Conservation (phyloP, 2,888 invertebrate species). For the Tipula vernalis region DNA sequence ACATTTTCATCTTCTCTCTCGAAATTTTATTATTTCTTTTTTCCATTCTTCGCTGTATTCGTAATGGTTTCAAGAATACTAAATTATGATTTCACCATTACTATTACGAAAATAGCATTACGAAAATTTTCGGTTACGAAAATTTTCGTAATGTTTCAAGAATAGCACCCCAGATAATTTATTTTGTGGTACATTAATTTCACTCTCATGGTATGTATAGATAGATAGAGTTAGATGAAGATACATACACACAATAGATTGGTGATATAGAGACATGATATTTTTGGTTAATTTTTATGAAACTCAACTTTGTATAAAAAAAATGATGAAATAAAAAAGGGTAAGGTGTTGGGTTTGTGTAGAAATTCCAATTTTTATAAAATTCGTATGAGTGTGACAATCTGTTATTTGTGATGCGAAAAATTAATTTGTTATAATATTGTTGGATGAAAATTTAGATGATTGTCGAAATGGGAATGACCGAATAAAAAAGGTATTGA, state of each 20-base stretch:
- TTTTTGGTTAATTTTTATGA: neutral
- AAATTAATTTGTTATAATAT: neutral
- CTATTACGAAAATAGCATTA: too few species aligned
- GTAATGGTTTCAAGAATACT: too few species aligned
- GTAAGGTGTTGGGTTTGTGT: too few species aligned
- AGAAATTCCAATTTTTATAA: neutral
- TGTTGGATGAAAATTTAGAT: neutral
- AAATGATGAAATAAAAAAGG: neutral
- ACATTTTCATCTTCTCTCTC: too few species aligned
- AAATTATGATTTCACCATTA: too few species aligned
- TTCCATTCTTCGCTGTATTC: too few species aligned
- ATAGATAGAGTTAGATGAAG: neutral
- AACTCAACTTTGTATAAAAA: neutral
- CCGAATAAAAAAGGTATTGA: neutral
- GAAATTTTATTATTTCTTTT: too few species aligned
- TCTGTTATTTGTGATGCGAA: neutral
- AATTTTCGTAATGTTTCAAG: too few species aligned
- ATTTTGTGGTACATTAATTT: conserved; percentile 4
- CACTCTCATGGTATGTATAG: neutral
- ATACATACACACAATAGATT: neutral
- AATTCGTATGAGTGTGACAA: neutral
- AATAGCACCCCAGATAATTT: neutral
- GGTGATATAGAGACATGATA: neutral
- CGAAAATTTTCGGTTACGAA: too few species aligned
- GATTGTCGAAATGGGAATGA: neutral